phyloP scores from a whole-genome alignment of 2,888 invertebrate genomes.

The Sesia apiformis region DNA sequence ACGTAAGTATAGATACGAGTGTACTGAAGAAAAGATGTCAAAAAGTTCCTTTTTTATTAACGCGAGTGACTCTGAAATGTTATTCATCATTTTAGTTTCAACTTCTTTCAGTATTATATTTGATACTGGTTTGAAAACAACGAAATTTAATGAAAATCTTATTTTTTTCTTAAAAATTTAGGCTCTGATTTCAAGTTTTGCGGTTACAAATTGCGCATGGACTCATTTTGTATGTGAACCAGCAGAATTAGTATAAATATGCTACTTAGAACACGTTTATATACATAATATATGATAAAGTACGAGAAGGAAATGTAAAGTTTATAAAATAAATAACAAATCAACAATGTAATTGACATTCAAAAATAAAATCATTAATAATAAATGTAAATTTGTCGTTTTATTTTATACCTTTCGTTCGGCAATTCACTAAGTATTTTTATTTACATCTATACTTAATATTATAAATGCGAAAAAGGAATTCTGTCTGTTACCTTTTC shows the following conservation, averaged over 20 bases:
- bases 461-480: no score
- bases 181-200: not conserved
- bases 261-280: slow-evolving; percentile 8
- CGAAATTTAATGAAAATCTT: slow-evolving; percentile 16
- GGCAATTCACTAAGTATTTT: no score
- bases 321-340: slow-evolving; percentile 56
- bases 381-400: slow-evolving; percentile 46
- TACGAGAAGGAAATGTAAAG: slow-evolving; percentile 40
- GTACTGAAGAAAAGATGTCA: slow-evolving; percentile 19
- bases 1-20: slow-evolving; percentile 44
- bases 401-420: slow-evolving; percentile 14
- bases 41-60: slow-evolving; percentile 46
- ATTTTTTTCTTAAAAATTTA: not conserved
- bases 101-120: slow-evolving; percentile 12
- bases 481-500: no score
- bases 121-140: slow-evolving; percentile 24
- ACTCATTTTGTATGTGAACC: slow-evolving; percentile 12
- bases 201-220: not conserved
- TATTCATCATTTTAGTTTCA: slow-evolving; percentile 36
- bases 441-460: no score
- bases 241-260: slow-evolving; percentile 17
- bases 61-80: slow-evolving; percentile 55
- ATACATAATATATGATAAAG: slow-evolving; percentile 14
- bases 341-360: slow-evolving; percentile 63
- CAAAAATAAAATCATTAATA: slow-evolving; percentile 60